Evolutionary conservation across 2,113 vertebrate species (phyloP).

Genomic region (Oreocharis arfaki): DNA sequence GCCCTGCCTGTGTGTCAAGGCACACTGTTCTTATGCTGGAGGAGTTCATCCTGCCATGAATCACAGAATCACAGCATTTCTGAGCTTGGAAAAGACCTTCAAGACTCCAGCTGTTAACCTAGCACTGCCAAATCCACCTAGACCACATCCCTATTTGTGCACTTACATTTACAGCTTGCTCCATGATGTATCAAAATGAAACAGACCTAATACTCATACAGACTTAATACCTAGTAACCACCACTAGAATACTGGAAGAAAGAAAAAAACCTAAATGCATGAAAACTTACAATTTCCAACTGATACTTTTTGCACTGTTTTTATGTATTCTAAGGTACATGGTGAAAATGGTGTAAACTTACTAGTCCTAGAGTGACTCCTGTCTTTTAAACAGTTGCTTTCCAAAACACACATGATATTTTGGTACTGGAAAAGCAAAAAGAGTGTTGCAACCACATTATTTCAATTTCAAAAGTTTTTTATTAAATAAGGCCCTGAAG

Average conservation of each 20-base stretch:
- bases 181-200: not conserved
- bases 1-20: not conserved
- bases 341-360: not conserved
- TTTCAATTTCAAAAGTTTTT: not conserved
- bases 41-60: not conserved
- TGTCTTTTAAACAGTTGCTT: not conserved
- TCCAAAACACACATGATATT: not conserved
- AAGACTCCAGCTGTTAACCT: not conserved
- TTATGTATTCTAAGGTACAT: not conserved
- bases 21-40: not conserved
- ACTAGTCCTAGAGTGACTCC: not conserved
- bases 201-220: not conserved
- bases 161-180: not conserved
- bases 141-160: not conserved
- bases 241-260: not conserved
- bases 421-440: not conserved
- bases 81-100: not conserved
- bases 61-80: not conserved
- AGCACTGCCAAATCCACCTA: not conserved
- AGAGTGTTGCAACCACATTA: not conserved
- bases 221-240: not conserved
- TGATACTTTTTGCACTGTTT: not conserved
- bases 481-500: not conserved
- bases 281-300: not conserved
- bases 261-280: not conserved